Evolutionary conservation across 2,888 invertebrate species (phyloP).

Genomic region (Malthinus flaveolus): DNA sequence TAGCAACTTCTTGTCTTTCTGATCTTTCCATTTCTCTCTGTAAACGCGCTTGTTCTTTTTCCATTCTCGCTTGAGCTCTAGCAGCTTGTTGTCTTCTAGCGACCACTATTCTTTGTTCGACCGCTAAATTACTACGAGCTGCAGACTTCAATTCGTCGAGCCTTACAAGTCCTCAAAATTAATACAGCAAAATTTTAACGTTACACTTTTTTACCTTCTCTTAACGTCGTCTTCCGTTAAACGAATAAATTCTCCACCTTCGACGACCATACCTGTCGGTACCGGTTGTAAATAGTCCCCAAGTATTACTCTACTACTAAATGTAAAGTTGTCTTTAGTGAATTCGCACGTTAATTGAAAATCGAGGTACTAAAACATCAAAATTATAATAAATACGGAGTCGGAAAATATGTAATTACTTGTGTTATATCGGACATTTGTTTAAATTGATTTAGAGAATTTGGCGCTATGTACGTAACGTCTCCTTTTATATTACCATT

Average conservation of each 20-base stretch:
- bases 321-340: conserved; percentile 87
- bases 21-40: conserved; percentile 75
- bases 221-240: conserved; percentile 82
- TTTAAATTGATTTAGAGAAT: conserved; percentile 62
- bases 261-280: conserved; percentile 62
- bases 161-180: conserved; percentile 47
- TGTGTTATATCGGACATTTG: conserved; percentile 67
- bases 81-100: conserved; percentile 73
- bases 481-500: conserved; percentile 91
- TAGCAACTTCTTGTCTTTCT: conserved; percentile 81
- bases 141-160: conserved; percentile 69
- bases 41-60: conserved; percentile 67
- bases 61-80: conserved; percentile 74
- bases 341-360: conserved; percentile 63
- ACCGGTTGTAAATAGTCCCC: conserved; percentile 89
- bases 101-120: conserved; percentile 77
- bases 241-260: conserved; percentile 73
- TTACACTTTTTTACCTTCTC: conserved; percentile 62
- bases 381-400: background rate
- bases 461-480: conserved; percentile 82
- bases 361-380: conserved; percentile 70
- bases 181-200: background rate
- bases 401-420: conserved; percentile 51
- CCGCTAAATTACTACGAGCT: conserved; percentile 66
- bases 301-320: conserved; percentile 84